phyloP scores from a whole-genome alignment of 2,113 vertebrate genomes.

The Patagioenas fasciata region DNA sequence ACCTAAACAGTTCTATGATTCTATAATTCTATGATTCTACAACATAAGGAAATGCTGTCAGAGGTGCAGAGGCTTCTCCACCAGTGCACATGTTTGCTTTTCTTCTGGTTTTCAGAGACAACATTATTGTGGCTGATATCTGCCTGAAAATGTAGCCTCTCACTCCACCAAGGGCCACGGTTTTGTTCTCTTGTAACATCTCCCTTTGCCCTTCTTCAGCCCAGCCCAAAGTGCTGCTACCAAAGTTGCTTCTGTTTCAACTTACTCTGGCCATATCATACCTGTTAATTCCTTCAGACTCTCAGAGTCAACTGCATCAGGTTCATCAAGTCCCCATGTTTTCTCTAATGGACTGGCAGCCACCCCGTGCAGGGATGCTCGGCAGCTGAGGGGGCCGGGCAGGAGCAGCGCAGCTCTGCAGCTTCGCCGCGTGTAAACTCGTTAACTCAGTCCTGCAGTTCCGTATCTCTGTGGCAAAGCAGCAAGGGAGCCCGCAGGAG shows the following conservation, averaged over 20 bases:
- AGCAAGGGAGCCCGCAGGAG: neutral
- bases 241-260: neutral
- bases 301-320: neutral
- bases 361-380: too few relatives aligned
- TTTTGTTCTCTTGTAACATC: neutral
- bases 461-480: neutral
- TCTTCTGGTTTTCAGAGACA: neutral
- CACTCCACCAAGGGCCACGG: neutral
- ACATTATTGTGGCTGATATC: neutral
- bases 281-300: neutral
- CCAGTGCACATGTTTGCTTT: neutral
- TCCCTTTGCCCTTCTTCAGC: neutral
- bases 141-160: neutral
- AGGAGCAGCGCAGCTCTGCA: fast-evolving
- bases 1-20: neutral
- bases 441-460: neutral
- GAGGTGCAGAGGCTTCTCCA: neutral
- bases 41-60: neutral
- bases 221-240: neutral
- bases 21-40: neutral
- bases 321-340: neutral
- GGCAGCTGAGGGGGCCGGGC: neutral
- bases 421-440: fast-evolving
- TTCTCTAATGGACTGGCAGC: neutral
- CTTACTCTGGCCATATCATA: neutral